phyloP scores from a whole-genome alignment of 2,113 vertebrate species.

The Papio anubis region DNA sequence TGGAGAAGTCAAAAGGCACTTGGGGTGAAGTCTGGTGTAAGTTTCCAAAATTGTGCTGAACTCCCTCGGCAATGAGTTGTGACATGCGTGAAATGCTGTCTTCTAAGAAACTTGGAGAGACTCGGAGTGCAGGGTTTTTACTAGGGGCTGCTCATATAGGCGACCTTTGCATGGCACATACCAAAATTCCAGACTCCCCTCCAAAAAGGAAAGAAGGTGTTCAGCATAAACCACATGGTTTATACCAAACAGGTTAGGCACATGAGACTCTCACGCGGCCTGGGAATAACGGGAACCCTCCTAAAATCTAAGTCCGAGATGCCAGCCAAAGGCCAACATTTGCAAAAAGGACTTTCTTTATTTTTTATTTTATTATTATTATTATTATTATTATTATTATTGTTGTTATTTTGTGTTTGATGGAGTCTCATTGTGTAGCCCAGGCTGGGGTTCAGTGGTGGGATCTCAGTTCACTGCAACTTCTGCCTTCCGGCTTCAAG shows the following conservation, averaged over 20 bases:
- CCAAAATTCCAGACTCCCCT: neutral
- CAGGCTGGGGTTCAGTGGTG: too few relatives aligned
- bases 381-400: too few relatives aligned
- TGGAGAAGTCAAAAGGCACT: neutral
- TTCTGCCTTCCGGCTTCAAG: too few relatives aligned
- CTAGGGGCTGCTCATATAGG: neutral
- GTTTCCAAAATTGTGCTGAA: neutral
- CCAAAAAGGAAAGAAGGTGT: neutral
- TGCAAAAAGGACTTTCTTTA: neutral
- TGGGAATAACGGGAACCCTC: neutral
- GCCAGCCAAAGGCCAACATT: neutral
- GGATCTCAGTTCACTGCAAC: too few relatives aligned
- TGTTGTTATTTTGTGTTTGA: too few relatives aligned
- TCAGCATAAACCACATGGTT: neutral
- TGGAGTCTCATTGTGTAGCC: too few relatives aligned
- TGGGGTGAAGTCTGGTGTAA: neutral
- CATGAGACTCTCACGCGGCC: neutral
- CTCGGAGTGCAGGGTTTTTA: neutral
- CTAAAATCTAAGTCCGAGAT: neutral
- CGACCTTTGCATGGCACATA: neutral
- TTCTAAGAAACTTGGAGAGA: neutral
- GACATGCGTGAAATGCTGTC: rapidly evolving
- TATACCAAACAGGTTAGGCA: neutral
- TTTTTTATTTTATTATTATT: too few relatives aligned
- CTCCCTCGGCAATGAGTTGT: neutral